phyloP scores from a whole-genome alignment of 2,113 vertebrate genomes.

The Mormoops blainvillei region DNA sequence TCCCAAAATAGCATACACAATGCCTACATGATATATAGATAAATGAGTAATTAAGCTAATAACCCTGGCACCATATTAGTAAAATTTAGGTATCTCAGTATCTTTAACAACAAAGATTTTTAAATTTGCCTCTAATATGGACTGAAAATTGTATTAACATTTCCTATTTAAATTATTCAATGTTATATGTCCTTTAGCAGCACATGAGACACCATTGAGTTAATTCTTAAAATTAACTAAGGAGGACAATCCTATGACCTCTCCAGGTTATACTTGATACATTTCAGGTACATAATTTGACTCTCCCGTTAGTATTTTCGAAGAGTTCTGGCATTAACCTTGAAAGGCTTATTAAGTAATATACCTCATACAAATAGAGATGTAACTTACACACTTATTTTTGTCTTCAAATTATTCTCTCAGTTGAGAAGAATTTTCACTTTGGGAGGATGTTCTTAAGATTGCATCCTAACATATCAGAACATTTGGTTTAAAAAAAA shows the following conservation, averaged over 20 bases:
- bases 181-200: not conserved
- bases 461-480: not conserved
- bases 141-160: not conserved
- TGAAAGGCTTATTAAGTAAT: not conserved
- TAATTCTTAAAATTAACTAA: not conserved
- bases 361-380: not conserved
- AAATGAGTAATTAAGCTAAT: not conserved
- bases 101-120: not conserved
- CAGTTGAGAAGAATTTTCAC: not conserved
- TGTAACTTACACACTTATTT: not conserved
- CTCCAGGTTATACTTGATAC: not conserved
- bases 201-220: not conserved
- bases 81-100: not conserved
- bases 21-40: not conserved
- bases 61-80: not conserved
- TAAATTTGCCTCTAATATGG: not conserved
- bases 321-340: not conserved
- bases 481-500: constrained; percentile 1
- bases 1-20: not conserved
- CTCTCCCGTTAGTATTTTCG: not conserved
- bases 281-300: not conserved
- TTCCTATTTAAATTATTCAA: not conserved
- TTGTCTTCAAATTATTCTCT: not conserved
- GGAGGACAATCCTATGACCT: not conserved
- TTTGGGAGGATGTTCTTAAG: not conserved